These are phyloP conservation scores for Nyctereutes procyonoides DNA, from an alignment of 2,113 vertebrate species.

Conservation along the genomic window DNA sequence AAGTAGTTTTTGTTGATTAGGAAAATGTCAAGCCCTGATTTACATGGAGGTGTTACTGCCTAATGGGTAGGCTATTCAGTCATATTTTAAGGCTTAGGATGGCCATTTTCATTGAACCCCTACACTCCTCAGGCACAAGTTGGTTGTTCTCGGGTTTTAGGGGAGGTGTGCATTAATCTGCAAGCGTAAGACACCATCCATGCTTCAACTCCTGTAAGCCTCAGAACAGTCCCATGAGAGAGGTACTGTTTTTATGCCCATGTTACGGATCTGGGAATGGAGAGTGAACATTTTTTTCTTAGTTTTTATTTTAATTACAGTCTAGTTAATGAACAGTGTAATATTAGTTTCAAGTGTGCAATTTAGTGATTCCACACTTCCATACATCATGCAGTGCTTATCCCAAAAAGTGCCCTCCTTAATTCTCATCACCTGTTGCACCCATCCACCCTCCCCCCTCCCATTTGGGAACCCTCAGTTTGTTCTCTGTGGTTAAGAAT, in stretches of 20 bases:
- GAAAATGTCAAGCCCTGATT: not conserved
- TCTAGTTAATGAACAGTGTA: not conserved
- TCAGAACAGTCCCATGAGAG: not conserved
- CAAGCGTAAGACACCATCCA: too few relatives aligned
- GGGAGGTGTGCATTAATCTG: not conserved
- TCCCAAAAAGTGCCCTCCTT: not conserved
- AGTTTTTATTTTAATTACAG: not conserved
- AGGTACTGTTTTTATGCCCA: not conserved
- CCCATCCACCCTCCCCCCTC: not conserved
- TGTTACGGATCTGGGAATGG: not conserved
- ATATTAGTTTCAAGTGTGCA: not conserved
- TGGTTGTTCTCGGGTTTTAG: constrained; percentile 42
- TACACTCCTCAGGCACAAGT: not conserved
- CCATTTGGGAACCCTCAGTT: not conserved
- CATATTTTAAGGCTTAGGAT: not conserved
- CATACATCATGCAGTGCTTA: not conserved
- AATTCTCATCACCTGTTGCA: not conserved
- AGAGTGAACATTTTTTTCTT: not conserved
- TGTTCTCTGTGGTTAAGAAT: not conserved
- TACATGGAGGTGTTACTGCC: not conserved
- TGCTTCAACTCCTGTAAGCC: not conserved
- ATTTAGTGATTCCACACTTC: not conserved
- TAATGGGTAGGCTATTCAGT: not conserved
- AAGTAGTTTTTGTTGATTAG: constrained; percentile 35
- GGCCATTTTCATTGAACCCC: not conserved